Percentiles rank a stretch among this genome's conserved stretches.
These are phyloP conservation scores for Drosophila baimaii DNA, from an alignment of 1,140 invertebrate species.

Conservation along the genomic window DNA sequence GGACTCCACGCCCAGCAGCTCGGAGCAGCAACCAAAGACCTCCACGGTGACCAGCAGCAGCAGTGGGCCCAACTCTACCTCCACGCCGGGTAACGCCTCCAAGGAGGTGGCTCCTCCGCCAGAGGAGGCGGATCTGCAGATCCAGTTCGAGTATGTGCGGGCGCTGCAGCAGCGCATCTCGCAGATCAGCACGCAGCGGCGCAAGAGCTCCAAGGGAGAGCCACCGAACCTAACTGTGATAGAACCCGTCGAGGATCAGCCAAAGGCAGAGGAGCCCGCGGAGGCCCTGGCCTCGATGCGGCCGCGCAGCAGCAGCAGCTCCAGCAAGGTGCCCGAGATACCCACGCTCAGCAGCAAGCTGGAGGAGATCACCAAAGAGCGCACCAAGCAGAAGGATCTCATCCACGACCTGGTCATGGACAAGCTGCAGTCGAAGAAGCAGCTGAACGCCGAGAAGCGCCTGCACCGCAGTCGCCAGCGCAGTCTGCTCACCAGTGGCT, in stretches of 20 bases:
- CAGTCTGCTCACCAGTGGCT: constrained; percentile 73
- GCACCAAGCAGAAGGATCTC: constrained; percentile 89
- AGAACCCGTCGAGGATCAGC: constrained; percentile 54
- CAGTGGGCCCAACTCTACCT: constrained; percentile 48
- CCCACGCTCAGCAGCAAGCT: constrained; percentile 83
- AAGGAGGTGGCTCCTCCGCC: constrained; percentile 51
- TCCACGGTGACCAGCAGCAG: constrained; percentile 61
- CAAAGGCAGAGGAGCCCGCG: constrained; percentile 10
- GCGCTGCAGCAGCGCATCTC: constrained; percentile 88
- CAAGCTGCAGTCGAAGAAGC: constrained; percentile 89
- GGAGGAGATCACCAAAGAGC: constrained; percentile 88
- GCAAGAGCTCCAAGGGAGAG: constrained; percentile 86
- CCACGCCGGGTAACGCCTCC: constrained; percentile 37
- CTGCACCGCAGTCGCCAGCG: constrained; percentile 83
- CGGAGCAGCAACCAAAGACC: constrained; percentile 77
- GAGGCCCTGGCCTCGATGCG: constrained; percentile 40
- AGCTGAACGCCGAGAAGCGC: constrained; percentile 87
- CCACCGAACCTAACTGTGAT: constrained; percentile 83
- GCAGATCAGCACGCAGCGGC: constrained; percentile 89
- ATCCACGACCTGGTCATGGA: constrained; percentile 92
- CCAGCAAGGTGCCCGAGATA: constrained; percentile 80
- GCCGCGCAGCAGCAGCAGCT: constrained; percentile 57
- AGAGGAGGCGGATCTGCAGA: constrained; percentile 67
- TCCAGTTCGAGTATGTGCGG: constrained; percentile 87
- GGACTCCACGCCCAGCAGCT: constrained; percentile 77